Percentiles rank a stretch among this genome's conserved stretches.
Evolutionary conservation across 2,888 invertebrate species (phyloP).

Genomic region (Nephrotoma guestfalica): DNA sequence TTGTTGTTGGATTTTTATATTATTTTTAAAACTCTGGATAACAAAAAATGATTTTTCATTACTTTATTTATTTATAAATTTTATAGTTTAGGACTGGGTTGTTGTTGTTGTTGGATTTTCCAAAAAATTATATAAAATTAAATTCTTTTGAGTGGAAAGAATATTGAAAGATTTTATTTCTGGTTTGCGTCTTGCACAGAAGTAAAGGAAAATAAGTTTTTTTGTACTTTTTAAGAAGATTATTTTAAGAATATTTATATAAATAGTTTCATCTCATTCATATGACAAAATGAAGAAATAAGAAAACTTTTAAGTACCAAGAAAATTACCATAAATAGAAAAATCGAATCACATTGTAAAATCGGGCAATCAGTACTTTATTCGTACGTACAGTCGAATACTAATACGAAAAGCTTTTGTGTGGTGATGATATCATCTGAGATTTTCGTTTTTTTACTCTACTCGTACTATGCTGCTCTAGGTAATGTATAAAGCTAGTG

Average conservation of each 20-base stretch:
- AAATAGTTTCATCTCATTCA: neutral
- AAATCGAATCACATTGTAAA: neutral
- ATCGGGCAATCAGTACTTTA: neutral
- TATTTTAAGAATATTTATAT: neutral
- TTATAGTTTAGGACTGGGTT: neutral
- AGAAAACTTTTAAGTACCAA: neutral
- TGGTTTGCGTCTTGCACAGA: neutral
- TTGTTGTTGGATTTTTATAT: neutral
- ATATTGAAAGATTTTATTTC: neutral
- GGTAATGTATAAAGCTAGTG: neutral
- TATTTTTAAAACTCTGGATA: neutral
- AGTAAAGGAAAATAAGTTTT: neutral
- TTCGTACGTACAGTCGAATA: neutral
- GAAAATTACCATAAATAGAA: neutral
- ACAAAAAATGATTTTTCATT: neutral
- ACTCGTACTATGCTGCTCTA: neutral
- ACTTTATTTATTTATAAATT: neutral
- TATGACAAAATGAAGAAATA: neutral
- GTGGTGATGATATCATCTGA: neutral
- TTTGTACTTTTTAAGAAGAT: neutral
- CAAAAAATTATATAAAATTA: neutral
- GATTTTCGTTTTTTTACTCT: no score
- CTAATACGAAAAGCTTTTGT: neutral
- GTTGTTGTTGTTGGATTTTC: neutral
- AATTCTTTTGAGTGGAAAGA: neutral